phyloP scores from a whole-genome alignment of 1,140 invertebrate genomes.

The Anastrepha ludens region DNA sequence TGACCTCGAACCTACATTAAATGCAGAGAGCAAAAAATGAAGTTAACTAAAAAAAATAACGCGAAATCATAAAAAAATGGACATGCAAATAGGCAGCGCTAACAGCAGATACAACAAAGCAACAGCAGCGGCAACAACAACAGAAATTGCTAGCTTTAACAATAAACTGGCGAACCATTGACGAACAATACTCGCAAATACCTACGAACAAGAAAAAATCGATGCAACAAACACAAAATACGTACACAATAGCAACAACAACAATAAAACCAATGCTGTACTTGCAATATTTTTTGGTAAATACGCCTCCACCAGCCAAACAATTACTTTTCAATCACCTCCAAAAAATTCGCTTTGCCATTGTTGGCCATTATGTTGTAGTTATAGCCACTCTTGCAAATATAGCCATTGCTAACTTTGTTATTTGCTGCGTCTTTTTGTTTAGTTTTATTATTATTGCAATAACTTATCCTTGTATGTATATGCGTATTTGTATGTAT shows the following conservation, averaged over 20 bases:
- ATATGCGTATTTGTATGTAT: not conserved
- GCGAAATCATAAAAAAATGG: not conserved
- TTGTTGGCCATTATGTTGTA: not conserved
- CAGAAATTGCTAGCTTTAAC: not conserved
- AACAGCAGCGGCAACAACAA: not conserved
- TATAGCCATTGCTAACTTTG: not conserved
- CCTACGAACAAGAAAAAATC: not conserved
- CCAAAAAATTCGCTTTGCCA: slow-evolving; percentile 17
- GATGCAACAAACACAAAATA: not conserved
- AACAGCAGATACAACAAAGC: not conserved
- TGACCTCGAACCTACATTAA: not conserved
- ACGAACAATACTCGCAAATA: not conserved
- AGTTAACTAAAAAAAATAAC: not conserved
- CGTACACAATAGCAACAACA: not conserved
- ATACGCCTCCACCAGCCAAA: slow-evolving; percentile 46
- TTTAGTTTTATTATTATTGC: not conserved
- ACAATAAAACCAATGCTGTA: not conserved
- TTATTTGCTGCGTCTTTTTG: not conserved
- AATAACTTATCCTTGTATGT: not conserved
- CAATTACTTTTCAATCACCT: slow-evolving; percentile 55
- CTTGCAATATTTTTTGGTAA: slow-evolving; percentile 11
- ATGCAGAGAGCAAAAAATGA: not conserved
- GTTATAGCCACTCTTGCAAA: slow-evolving; percentile 8
- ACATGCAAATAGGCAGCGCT: slow-evolving; percentile 17
- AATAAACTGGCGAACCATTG: slow-evolving; percentile 18